Base-by-base conservation (phyloP, 2,888 invertebrate species). In the Pyralis farinalis region DNA sequence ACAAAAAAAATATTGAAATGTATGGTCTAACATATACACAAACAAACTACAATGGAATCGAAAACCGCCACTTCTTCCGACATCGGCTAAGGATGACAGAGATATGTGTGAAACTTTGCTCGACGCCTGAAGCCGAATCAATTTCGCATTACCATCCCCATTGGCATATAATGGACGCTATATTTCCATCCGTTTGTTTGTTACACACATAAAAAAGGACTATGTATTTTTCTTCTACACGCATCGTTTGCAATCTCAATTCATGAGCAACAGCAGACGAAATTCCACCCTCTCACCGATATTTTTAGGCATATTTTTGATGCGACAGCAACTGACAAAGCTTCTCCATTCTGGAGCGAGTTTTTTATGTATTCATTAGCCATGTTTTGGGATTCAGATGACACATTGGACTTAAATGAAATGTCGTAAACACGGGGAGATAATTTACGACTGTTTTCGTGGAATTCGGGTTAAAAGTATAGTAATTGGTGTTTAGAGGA, bases 81-180 rank as follows among this genome's bases (percentile, higher is more conserved):
- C n/a, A n/a, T n/a, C n/a, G n/a, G n/a, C n/a, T n/a, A 16, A 16
- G 16, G 4, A 4, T 16, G 16, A 16, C 16, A 16, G 16, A 16
- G 3, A 16, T 3, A 16, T 16, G 16, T 16, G 16, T 16, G 16
- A 16, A 16, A 16, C 4, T 16, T 31, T 22, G 12, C 20, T 22
- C 12, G 22, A n/a, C 12, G 16, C 8, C 9, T 12, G 12, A 39
- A 34, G 45, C 50, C 50, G 53, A 62, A 63, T 63, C 61, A 61
- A 64, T 61, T 56, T 51, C 55, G 43, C 57, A 60, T 63, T 57
- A 61, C 42, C 45, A 55, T 54, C 56, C 46, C 58, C 58, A 55
- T 59, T 58, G 55, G 46, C 42, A 35, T 55, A 56, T 58, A 63
- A 64, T 58, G 58, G 58, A 49, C 53, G 52, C 58, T 54, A 58